phyloP scores from a whole-genome alignment of 1,140 invertebrate genomes.

The Zaprionus kolodkinae region DNA sequence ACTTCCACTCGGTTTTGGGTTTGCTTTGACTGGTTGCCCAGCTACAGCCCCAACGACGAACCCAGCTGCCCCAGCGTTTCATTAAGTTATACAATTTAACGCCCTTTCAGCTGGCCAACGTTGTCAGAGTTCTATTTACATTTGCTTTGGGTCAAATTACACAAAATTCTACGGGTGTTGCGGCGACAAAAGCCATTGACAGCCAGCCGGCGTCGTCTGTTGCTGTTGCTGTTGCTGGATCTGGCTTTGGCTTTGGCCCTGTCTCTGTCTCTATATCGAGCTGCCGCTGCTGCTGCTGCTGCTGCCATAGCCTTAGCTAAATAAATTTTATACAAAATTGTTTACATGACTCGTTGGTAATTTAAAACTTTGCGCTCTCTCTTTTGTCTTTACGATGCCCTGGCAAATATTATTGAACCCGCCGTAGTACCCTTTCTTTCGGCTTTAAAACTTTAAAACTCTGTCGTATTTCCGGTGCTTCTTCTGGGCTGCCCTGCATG shows the following conservation, averaged over 20 bases:
- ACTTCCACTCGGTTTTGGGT: constrained; percentile 48
- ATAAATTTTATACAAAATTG: constrained; percentile 73
- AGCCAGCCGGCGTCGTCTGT: constrained; percentile 53
- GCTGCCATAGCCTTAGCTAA: constrained; percentile 44
- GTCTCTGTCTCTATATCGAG: background rate
- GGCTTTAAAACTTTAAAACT: constrained; percentile 44
- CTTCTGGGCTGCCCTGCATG: constrained; percentile 23
- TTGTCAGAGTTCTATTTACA: constrained; percentile 79
- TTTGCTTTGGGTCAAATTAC: constrained; percentile 83
- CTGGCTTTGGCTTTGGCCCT: constrained; percentile 1
- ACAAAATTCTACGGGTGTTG: constrained; percentile 82
- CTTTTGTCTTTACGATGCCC: constrained; percentile 56
- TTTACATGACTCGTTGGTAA: constrained; percentile 67
- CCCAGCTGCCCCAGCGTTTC: constrained; percentile 66
- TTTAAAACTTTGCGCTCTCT: constrained; percentile 71
- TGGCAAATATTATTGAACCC: constrained; percentile 74
- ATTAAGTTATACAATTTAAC: constrained; percentile 83
- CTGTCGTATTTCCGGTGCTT: constrained; percentile 35
- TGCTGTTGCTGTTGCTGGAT: background rate
- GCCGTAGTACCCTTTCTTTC: background rate
- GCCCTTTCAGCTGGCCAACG: constrained; percentile 71
- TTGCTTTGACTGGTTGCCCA: constrained; percentile 70
- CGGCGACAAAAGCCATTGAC: constrained; percentile 77
- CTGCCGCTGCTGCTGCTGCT: background rate
- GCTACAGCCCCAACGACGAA: constrained; percentile 19